phyloP scores from a whole-genome alignment of 2,797 vertebrate species.

The Hoplostethus atlanticus region DNA sequence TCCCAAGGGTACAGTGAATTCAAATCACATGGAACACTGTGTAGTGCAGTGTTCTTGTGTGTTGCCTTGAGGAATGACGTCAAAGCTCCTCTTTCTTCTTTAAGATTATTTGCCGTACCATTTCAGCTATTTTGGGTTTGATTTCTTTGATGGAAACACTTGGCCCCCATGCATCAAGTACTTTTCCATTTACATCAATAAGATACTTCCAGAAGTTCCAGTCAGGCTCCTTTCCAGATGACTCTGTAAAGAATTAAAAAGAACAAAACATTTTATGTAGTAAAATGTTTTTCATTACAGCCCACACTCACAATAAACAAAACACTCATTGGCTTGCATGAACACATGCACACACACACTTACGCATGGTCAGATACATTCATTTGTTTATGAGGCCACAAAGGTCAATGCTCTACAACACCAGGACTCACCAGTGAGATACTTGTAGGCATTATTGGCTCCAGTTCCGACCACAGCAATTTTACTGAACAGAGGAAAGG shows the following conservation, averaged over 20 bases:
- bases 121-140: conserved; percentile 87
- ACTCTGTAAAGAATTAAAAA: conserved; percentile 77
- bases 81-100: conserved; percentile 94
- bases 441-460: conserved; percentile 93
- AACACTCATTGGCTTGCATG: background rate
- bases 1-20: background rate
- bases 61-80: conserved; percentile 21
- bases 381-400: background rate
- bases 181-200: conserved; percentile 90
- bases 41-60: background rate
- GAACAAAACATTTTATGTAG: background rate
- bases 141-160: conserved; percentile 90
- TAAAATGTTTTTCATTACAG: background rate
- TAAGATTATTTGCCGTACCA: conserved; percentile 93
- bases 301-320: background rate
- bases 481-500: conserved; percentile 98
- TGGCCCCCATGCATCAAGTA: conserved; percentile 92
- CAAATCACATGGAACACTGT: background rate
- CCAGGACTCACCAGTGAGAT: conserved; percentile 87
- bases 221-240: conserved; percentile 91
- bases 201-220: conserved; percentile 99
- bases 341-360: background rate
- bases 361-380: background rate
- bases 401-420: background rate
- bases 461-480: conserved; percentile 88